phyloP scores from a whole-genome alignment of 2,113 vertebrate genomes.

The Phodopus roborovskii region DNA sequence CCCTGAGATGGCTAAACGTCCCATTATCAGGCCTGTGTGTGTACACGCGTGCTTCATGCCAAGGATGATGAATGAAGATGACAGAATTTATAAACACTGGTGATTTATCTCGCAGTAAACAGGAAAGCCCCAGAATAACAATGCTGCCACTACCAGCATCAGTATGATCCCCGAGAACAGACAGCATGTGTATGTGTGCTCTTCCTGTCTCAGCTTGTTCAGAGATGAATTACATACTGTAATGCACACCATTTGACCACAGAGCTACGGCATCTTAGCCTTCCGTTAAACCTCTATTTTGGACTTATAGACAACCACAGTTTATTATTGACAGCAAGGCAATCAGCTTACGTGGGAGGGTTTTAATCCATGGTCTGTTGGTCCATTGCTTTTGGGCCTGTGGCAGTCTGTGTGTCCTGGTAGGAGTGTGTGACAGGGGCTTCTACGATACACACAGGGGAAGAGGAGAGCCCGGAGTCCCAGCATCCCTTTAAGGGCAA shows the following conservation, averaged over 20 bases:
- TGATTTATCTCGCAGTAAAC: neutral
- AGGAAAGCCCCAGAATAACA: neutral
- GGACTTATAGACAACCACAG: neutral
- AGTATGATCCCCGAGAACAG: neutral
- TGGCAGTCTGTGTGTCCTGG: neutral
- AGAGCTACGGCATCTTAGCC: neutral
- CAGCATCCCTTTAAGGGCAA: neutral
- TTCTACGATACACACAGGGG: neutral
- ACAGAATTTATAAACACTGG: neutral
- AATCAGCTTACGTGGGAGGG: too few species aligned
- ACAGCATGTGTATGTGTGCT: neutral
- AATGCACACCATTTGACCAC: neutral
- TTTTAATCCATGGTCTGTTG: neutral
- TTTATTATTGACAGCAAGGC: neutral
- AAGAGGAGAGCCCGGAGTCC: neutral
- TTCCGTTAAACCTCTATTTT: neutral
- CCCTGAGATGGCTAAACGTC: neutral
- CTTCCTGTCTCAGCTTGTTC: neutral
- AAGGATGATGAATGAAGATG: neutral
- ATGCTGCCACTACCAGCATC: too few species aligned
- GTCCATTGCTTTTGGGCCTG: neutral
- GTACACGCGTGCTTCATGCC: neutral
- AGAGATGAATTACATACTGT: neutral
- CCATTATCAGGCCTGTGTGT: neutral
- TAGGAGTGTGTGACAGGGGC: neutral